These are phyloP conservation scores for Linhomoeus sp. DNA, from an alignment of 2,888 invertebrate genomes.

Conservation along the genomic window DNA sequence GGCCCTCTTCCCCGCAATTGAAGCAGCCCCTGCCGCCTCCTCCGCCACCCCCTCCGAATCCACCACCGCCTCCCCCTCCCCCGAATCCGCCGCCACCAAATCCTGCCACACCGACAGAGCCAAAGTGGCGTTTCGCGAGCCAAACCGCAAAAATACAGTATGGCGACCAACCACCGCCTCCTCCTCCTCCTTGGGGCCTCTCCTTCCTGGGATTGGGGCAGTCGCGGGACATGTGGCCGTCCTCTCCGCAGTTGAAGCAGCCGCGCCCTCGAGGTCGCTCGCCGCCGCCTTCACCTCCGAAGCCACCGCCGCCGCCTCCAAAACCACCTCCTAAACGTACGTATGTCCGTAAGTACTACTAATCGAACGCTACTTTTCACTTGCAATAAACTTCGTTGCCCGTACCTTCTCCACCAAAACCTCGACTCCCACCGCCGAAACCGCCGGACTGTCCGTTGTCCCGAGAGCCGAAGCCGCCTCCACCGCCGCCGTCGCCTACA, in stretches of 20 bases:
- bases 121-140: too few relatives aligned
- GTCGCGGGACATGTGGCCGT: background rate
- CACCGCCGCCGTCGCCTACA: too few relatives aligned
- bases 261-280: background rate
- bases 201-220: background rate
- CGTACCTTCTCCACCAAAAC: too few relatives aligned
- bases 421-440: too few relatives aligned
- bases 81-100: background rate
- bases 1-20: slow-evolving; percentile 2
- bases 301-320: slow-evolving; percentile 1
- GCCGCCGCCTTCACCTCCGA: background rate
- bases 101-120: background rate
- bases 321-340: too few relatives aligned
- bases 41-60: background rate
- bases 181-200: too few relatives aligned
- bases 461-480: too few relatives aligned
- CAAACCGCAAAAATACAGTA: too few relatives aligned
- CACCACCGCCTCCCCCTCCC: background rate
- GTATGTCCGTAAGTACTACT: too few relatives aligned
- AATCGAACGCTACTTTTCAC: too few relatives aligned
- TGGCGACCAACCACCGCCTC: background rate
- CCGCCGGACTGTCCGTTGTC: too few relatives aligned
- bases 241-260: slow-evolving; percentile 1
- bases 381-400: too few relatives aligned
- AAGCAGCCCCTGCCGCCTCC: background rate